phyloP scores from a whole-genome alignment of 2,113 vertebrate genomes.

The Centropristis striata region DNA sequence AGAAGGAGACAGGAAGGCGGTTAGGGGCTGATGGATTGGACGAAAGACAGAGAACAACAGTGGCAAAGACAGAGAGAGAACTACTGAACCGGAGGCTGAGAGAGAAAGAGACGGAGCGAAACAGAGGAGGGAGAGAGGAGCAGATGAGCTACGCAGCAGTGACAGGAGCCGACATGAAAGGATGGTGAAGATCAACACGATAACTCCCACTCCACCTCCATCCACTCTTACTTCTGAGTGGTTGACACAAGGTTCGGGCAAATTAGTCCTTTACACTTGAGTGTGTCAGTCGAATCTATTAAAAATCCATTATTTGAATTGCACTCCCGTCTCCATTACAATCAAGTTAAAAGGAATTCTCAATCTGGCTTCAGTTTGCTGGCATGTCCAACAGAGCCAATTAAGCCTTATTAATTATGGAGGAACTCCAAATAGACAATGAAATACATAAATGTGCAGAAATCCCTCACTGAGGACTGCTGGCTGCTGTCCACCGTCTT shows the following conservation, averaged over 20 bases:
- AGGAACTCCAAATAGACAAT: slow-evolving; percentile 82
- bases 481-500: slow-evolving; percentile 68
- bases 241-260: slow-evolving; percentile 64
- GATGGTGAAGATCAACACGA: slow-evolving; percentile 40
- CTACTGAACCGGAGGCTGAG: slow-evolving; percentile 39
- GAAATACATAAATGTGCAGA: slow-evolving; percentile 82
- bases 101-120: slow-evolving; percentile 9
- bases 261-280: slow-evolving; percentile 78
- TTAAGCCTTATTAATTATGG: slow-evolving; percentile 81
- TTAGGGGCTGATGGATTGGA: slow-evolving; percentile 59
- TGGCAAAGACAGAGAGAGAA: slow-evolving; percentile 6
- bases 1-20: slow-evolving; percentile 37
- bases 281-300: slow-evolving; percentile 80
- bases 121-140: slow-evolving; percentile 15
- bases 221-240: slow-evolving; percentile 56
- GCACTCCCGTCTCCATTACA: slow-evolving; percentile 70
- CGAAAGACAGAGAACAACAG: slow-evolving; percentile 50
- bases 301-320: slow-evolving; percentile 85
- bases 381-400: slow-evolving; percentile 80
- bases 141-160: slow-evolving; percentile 22
- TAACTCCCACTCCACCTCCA: slow-evolving; percentile 53
- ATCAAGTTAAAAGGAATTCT: slow-evolving; percentile 80
- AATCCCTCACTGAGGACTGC: slow-evolving; percentile 51
- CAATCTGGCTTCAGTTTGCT: slow-evolving; percentile 74
- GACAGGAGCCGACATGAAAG: slow-evolving; percentile 50